phyloP scores from a whole-genome alignment of 1,140 invertebrate species.

The Oedothorax gibbosus region DNA sequence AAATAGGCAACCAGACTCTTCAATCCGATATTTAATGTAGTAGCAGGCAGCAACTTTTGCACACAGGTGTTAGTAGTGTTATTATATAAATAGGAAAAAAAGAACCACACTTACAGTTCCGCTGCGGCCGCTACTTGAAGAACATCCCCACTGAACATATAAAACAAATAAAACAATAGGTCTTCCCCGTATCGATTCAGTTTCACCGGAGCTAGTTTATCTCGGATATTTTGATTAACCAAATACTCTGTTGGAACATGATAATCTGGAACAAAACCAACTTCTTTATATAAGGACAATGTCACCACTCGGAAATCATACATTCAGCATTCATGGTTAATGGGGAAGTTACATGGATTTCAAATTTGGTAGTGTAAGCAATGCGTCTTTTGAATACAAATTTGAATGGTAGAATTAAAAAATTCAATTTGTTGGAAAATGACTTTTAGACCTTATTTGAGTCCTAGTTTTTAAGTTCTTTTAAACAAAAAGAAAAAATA shows the following conservation, averaged over 20 bases:
- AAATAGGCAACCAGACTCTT: no score
- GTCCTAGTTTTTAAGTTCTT: no score
- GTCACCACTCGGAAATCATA: neutral
- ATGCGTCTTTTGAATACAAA: neutral
- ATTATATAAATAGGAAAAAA: neutral
- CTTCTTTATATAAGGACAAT: conserved; percentile 43
- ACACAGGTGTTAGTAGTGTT: neutral
- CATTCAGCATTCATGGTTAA: neutral
- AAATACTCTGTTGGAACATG: conserved; percentile 99
- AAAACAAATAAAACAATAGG: conserved; percentile 98
- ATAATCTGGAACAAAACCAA: conserved; percentile 77
- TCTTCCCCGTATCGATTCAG: conserved; percentile 98
- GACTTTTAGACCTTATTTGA: no score
- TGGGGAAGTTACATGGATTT: neutral
- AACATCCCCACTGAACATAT: conserved; percentile 97
- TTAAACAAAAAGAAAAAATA: no score
- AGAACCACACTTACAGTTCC: conserved; percentile 85
- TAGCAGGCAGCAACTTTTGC: conserved; percentile 25
- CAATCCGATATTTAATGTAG: conserved; percentile 17
- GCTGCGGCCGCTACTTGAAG: conserved; percentile 95
- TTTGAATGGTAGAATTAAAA: neutral
- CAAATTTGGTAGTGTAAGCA: neutral
- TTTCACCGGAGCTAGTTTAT: conserved; percentile 91
- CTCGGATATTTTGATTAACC: conserved; percentile 80
- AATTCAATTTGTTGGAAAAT: no score